Percentiles rank a stretch among this genome's conserved stretches.
Conservation (phyloP, 2,888 invertebrate species). For the Cosmia trapezina region DNA sequence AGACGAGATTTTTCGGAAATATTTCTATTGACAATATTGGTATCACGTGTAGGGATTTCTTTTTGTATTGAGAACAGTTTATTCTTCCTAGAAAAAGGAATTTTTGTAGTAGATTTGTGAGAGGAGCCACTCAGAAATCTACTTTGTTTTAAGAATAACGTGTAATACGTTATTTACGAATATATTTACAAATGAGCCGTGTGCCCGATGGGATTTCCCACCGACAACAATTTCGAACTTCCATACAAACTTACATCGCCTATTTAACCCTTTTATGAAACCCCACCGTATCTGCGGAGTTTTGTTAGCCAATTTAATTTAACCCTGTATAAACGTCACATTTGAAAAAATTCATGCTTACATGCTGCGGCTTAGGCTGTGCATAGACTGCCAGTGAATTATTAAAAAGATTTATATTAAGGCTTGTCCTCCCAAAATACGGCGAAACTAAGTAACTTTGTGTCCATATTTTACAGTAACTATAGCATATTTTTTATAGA, state of each 20-base stretch:
- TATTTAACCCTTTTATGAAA: too few species aligned
- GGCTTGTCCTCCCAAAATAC: too few species aligned
- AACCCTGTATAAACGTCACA: not conserved
- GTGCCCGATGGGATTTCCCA: not conserved
- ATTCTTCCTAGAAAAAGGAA: conserved; percentile 3
- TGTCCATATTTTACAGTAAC: too few species aligned
- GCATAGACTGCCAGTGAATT: too few species aligned
- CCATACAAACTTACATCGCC: too few species aligned
- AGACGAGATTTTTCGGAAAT: conserved; percentile 14
- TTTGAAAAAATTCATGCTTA: too few species aligned
- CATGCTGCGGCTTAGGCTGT: too few species aligned
- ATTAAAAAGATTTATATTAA: too few species aligned
- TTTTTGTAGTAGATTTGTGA: not conserved
- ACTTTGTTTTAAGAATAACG: not conserved
- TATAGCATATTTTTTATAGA: too few species aligned
- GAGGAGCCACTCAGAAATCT: not conserved
- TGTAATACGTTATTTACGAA: not conserved
- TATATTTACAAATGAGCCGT: not conserved
- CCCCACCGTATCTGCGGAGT: too few species aligned
- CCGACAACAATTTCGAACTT: too few species aligned
- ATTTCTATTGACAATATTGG: conserved; percentile 31
- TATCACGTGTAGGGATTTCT: conserved; percentile 18
- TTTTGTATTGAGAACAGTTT: conserved; percentile 15
- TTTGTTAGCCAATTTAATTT: not conserved
- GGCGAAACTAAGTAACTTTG: too few species aligned